Evolutionary conservation across 2,113 vertebrate genomes (phyloP).

Genomic region (Chrysochloris asiatica): DNA sequence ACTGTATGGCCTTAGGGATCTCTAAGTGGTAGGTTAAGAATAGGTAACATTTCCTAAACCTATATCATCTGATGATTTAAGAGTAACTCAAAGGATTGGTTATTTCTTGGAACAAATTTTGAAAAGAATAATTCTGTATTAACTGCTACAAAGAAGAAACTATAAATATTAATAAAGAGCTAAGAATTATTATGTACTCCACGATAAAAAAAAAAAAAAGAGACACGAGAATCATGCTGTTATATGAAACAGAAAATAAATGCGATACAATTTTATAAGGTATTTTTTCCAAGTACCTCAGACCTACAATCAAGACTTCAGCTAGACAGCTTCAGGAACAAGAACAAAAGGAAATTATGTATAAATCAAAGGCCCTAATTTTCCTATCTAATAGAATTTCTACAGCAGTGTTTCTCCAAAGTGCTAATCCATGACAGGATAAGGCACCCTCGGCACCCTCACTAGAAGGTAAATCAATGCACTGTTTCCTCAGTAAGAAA

Average conservation of each 20-base stretch:
- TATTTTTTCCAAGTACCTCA: background rate
- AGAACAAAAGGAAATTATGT: background rate
- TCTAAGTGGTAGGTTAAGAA: too few species aligned
- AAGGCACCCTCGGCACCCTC: background rate
- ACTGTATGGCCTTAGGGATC: background rate
- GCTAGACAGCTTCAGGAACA: background rate
- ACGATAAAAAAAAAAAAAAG: background rate
- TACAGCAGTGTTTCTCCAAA: background rate
- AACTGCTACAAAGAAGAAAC: background rate
- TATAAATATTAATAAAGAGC: background rate
- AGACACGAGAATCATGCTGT: background rate
- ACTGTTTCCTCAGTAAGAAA: background rate
- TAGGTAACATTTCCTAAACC: background rate
- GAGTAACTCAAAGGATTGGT: background rate
- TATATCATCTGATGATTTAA: background rate
- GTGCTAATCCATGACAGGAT: background rate
- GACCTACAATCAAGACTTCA: background rate
- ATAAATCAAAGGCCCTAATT: background rate
- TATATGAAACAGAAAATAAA: background rate
- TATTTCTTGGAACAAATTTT: background rate
- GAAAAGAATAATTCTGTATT: background rate
- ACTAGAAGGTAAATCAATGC: background rate
- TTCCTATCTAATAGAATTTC: background rate
- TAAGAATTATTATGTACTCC: background rate
- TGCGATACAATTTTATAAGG: background rate